These are phyloP conservation scores for Tapirus indicus DNA, from an alignment of 2,797 vertebrate species.

Conservation along the genomic window DNA sequence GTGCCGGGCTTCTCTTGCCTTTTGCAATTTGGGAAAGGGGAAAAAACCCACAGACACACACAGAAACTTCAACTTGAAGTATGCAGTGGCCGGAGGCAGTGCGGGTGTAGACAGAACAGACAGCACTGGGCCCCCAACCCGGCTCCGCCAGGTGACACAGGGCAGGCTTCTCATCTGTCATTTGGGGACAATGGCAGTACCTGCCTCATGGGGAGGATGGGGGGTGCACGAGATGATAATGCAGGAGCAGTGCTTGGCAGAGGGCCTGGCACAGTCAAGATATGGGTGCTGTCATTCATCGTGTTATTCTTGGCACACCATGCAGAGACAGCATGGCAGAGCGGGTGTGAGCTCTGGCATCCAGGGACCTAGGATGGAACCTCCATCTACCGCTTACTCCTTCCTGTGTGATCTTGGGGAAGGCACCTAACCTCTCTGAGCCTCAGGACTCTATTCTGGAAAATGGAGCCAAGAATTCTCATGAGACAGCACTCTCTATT, in stretches of 20 bases:
- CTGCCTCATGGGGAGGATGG: neutral
- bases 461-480: slow-evolving; percentile 6
- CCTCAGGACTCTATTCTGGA: neutral
- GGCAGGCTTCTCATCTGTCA: slow-evolving; percentile 62
- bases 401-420: neutral
- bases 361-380: neutral
- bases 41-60: slow-evolving; percentile 60
- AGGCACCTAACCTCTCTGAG: slow-evolving; percentile 8
- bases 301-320: slow-evolving; percentile 10
- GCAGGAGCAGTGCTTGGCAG: neutral
- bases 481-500: neutral
- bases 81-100: slow-evolving; percentile 78
- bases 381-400: neutral
- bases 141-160: slow-evolving; percentile 28
- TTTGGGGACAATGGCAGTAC: slow-evolving; percentile 2
- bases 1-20: slow-evolving; percentile 76
- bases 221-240: neutral
- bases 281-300: neutral
- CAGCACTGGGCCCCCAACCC: slow-evolving; percentile 10
- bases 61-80: slow-evolving; percentile 74
- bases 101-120: slow-evolving; percentile 56
- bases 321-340: neutral
- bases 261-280: neutral
- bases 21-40: slow-evolving; percentile 77
- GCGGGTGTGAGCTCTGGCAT: neutral